Percentiles rank a stretch among this genome's conserved stretches.
These are phyloP conservation scores for Drosophila simulans DNA, from an alignment of 1,140 invertebrate genomes.

Conservation along the genomic window DNA sequence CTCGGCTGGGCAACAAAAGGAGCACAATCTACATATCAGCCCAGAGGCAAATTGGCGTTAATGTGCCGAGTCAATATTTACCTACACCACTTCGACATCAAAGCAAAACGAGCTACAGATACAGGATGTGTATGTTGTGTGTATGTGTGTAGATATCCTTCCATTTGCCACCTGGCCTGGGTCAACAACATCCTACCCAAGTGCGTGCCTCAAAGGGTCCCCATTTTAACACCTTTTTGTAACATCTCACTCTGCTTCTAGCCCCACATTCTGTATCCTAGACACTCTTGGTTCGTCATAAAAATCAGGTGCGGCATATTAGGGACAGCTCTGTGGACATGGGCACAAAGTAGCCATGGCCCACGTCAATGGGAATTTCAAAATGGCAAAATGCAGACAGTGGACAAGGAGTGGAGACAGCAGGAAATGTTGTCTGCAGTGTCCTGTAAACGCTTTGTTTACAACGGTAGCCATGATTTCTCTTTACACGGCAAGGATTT, in stretches of 20 bases:
- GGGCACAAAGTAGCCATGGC: constrained; percentile 34
- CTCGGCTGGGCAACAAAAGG: constrained; percentile 27
- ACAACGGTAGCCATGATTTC: constrained; percentile 57
- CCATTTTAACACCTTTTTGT: constrained; percentile 42
- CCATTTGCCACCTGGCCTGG: constrained; percentile 45
- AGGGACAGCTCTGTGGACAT: constrained; percentile 27
- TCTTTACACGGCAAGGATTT: constrained; percentile 16
- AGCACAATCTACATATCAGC: constrained; percentile 45
- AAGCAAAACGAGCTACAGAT: constrained; percentile 42
- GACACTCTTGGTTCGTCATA: constrained; percentile 34
- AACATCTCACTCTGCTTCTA: not conserved
- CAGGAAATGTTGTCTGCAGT: constrained; percentile 29
- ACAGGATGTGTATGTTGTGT: constrained; percentile 28
- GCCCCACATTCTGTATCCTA: not conserved
- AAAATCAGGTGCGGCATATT: constrained; percentile 57
- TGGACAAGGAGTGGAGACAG: not conserved
- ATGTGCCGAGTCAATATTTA: constrained; percentile 70
- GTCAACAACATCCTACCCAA: constrained; percentile 50
- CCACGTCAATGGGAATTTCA: constrained; percentile 38
- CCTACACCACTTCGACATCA: constrained; percentile 59
- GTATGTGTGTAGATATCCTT: constrained; percentile 30
- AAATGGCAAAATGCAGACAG: constrained; percentile 30
- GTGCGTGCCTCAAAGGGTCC: constrained; percentile 33
- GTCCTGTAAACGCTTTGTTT: constrained; percentile 74
- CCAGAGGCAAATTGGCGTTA: constrained; percentile 57